Evolutionary conservation across 2,113 vertebrate genomes (phyloP).

Genomic region (Dasypus novemcinctus): DNA sequence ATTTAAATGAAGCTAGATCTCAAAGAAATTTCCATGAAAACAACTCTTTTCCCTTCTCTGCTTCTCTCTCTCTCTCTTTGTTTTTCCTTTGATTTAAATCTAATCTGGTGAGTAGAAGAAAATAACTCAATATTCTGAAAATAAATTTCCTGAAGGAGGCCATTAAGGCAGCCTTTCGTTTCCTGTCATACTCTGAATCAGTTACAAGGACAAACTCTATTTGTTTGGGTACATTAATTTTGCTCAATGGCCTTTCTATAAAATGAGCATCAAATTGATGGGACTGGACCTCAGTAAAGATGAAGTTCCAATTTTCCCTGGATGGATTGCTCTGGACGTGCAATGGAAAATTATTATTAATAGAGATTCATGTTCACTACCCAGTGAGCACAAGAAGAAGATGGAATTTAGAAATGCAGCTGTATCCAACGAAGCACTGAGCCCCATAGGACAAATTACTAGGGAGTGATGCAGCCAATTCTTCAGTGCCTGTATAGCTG

Average conservation of each 20-base stretch:
- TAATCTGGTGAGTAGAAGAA: conserved; percentile 70
- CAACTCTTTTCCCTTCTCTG: conserved; percentile 43
- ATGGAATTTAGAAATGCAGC: conserved; percentile 51
- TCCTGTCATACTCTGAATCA: conserved; percentile 77
- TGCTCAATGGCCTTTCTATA: conserved; percentile 79
- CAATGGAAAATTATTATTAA: conserved; percentile 79
- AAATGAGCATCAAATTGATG: conserved; percentile 81
- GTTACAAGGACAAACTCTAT: conserved; percentile 82
- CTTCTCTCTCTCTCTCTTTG: neutral
- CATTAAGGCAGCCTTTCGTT: conserved; percentile 76
- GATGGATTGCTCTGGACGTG: conserved; percentile 76
- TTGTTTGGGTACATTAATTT: conserved; percentile 81
- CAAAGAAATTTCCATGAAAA: conserved; percentile 65
- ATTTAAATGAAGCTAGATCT: conserved; percentile 45
- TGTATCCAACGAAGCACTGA: neutral
- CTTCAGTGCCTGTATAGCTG: neutral
- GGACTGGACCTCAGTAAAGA: conserved; percentile 78
- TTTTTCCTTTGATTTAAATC: conserved; percentile 68
- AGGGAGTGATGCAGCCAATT: neutral
- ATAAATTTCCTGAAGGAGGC: conserved; percentile 79
- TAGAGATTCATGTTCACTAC: conserved; percentile 75
- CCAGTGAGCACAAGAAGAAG: conserved; percentile 62
- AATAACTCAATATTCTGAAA: conserved; percentile 79
- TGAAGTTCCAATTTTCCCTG: conserved; percentile 80
- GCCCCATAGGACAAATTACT: neutral